Evolutionary conservation across 2,113 vertebrate species (phyloP), one percentile per base, ranked within the genome.

Genomic region (Vombatus ursinus): DNA sequence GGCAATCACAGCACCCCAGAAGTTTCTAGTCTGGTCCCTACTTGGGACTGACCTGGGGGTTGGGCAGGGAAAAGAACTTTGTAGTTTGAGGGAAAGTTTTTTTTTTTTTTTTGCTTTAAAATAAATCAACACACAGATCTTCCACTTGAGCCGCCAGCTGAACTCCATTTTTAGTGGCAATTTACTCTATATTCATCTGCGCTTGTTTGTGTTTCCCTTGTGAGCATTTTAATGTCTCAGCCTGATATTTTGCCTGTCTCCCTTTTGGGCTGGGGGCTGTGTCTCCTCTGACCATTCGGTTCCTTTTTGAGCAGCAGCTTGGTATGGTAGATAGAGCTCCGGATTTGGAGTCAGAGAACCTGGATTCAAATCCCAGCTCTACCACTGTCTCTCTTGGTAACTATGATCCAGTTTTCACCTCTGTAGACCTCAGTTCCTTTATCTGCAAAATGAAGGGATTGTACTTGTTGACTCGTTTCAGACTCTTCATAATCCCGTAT

Each of bases 201-300:
- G 93, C 97, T 95, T 98, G 96, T 98, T 98, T 97, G 97, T 95
- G 92, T 97, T 97, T 96, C 94, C 96, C 96, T 96, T 94, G 96
- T 89, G 97, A 97, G 95, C 92, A 96, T 97, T 96, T 97, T 84
- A 84, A 84, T 84, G 68, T 84, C n/a, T 84, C 68, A 22, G 68
- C 44, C 97, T 94, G 96, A 97, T 98, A 97, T 97, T 97, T 96
- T 96, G 97, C 97, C 97, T 98, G 96, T 96, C 92, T 94, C 93
- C 50, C 49, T 96, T 92, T 54, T 49, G 98, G 93, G 94, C 96
- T 92, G 91, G 77, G 53, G 8, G n/a, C 68, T 95, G 90, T 61
- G 92, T 48, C 96, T 96, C 77, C 94, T 97, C 92, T 91, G 68
- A 44, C 68, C 68, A 44, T 44, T 16, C 44, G 44, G 68, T 84